phyloP scores from a whole-genome alignment of 2,888 invertebrate genomes.

The Pollenia angustigena region DNA sequence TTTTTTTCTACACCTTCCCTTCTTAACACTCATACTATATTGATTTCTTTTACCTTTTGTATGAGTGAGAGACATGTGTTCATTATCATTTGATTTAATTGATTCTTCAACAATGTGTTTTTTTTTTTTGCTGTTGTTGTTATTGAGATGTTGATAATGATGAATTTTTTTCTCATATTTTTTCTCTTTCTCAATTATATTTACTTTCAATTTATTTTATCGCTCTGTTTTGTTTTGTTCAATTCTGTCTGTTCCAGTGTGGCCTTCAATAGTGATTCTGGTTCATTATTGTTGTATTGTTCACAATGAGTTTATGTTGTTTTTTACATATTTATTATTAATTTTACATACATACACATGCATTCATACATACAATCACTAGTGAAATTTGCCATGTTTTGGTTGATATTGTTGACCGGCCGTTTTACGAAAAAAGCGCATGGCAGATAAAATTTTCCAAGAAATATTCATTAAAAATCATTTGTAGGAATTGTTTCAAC shows the following conservation, averaged over 20 bases:
- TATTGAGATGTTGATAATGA: slow-evolving; percentile 6
- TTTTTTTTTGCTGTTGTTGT: slow-evolving; percentile 1
- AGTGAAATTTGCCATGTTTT: slow-evolving; percentile 6
- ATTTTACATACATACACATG: background rate
- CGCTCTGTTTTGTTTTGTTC: background rate
- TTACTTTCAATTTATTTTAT: slow-evolving; percentile 52
- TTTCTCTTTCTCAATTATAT: slow-evolving; percentile 47
- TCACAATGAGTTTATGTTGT: slow-evolving; percentile 18
- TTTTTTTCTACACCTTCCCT: slow-evolving; percentile 6
- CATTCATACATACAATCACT: slow-evolving; percentile 27
- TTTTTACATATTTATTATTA: slow-evolving; percentile 19
- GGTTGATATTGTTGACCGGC: background rate
- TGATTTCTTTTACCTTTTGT: background rate
- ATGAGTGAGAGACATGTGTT: slow-evolving; percentile 62
- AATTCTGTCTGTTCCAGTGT: slow-evolving; percentile 21
- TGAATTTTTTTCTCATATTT: background rate
- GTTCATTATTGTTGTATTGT: slow-evolving; percentile 57
- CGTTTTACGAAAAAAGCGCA: background rate
- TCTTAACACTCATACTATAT: background rate
- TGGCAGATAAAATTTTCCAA: slow-evolving; percentile 15
- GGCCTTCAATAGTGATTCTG: slow-evolving; percentile 56
- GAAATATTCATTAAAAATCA: slow-evolving; percentile 30
- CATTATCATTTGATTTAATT: slow-evolving; percentile 70
- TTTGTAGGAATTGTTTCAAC: slow-evolving; percentile 20
- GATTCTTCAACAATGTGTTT: slow-evolving; percentile 52